Evolutionary conservation across 2,797 vertebrate species (phyloP), one percentile per base, ranked within the genome.

Genomic region (Sebastes cheni): DNA sequence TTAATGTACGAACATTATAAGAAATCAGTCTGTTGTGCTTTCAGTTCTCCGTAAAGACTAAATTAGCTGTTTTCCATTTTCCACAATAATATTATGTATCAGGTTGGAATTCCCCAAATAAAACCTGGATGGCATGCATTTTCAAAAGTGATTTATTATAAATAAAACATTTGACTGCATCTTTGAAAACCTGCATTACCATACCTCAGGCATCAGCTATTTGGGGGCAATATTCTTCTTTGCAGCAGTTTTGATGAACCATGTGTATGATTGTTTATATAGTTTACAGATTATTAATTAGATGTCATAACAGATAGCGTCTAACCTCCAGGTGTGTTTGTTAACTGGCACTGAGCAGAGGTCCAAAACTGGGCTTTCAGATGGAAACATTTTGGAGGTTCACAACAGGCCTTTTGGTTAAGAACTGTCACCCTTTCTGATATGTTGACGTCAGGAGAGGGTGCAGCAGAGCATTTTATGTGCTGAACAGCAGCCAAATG

Each of bases 131-230:
- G 54, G 34, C 30, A 60, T 68, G 20, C 20, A 22, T 59, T 79
- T 78, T 75, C 56, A 67, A 77, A 77, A 64, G 59, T 61, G 34
- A 73, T 81, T 79, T 58, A 70, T 77, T 73, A 73, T 74, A 75
- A 85, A 82, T 88, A 80, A 77, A 77, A 77, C 66, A 77, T 87
- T 75, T 73, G 20, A 20, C 56, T 64, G 69, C 75, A 72, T 69
- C 46, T 77, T 80, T 86, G 61, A 78, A 54, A 25, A 64, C 39
- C 60, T 65, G 6, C 22, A 69, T 72, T 54, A 73, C 52, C 71
- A 81, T 34, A 78, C 64, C 32, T 79, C 46, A 52, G 69, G 65
- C 72, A 76, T 66, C 79, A 77, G 54, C 72, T 55, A 25, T 79
- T 84, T 56, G 4, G 20, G 5, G 66, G 56, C 67, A 75, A 50